Percentiles rank a stretch among this genome's conserved stretches.
Evolutionary conservation across 2,113 vertebrate genomes (phyloP).

Genomic region (Vireo altiloquus): DNA sequence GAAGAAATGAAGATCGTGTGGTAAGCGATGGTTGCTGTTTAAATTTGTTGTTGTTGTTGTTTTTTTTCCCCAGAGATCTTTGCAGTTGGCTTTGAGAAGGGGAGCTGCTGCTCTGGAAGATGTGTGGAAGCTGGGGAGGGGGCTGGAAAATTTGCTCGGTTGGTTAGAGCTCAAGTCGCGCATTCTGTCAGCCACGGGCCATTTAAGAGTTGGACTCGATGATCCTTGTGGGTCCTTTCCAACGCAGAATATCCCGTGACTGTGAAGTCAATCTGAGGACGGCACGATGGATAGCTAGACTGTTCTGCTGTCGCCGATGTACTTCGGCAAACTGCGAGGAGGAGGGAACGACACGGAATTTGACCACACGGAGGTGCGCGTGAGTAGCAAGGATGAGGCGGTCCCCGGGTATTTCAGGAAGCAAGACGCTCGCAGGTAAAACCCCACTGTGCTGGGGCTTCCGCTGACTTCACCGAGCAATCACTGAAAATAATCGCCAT

Average conservation of each 20-base stretch:
- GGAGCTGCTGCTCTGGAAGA: not conserved
- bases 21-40: not conserved
- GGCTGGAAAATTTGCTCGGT: not conserved
- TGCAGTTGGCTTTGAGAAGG: not conserved
- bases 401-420: accelerated
- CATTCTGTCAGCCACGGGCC: not conserved
- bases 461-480: not conserved
- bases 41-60: not conserved
- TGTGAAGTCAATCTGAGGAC: not conserved
- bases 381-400: accelerated
- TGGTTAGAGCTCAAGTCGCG: not conserved
- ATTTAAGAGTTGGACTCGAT: not conserved
- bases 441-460: not conserved
- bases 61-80: not conserved
- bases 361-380: not conserved
- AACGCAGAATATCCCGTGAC: not conserved
- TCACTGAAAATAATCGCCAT: not conserved
- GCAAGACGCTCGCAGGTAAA: not conserved
- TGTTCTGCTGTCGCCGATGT: accelerated
- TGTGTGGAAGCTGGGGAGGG: not conserved
- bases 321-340: accelerated
- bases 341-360: not conserved
- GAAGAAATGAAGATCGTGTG: not conserved
- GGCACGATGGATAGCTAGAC: accelerated
- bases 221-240: not conserved